Base-by-base conservation (phyloP, 2,797 vertebrate genomes). In the Buceros bicornis region DNA sequence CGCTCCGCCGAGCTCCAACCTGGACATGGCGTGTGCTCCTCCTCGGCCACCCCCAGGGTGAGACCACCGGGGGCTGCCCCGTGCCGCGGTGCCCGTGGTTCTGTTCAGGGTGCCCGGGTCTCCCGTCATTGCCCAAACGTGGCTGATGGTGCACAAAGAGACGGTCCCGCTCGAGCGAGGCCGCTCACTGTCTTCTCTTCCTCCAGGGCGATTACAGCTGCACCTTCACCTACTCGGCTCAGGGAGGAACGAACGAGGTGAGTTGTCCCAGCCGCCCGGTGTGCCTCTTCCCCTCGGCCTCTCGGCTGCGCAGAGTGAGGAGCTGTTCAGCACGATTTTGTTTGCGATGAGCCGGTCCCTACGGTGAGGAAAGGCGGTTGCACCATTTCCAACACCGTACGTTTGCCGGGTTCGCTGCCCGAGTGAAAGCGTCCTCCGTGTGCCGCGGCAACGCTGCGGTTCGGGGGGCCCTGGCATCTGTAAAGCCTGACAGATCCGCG, bases 181-280 rank as follows among this genome's bases (percentile, higher is more conserved):
- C 24, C n/a, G 18, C 28, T 66, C 6, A 22, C 70, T 2, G 16
- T 47, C 31, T 1, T 62, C 12, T 81, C 12, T 93, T 73, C 69
- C 88, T 69, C 33, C 95, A 99, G 99, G 96, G 96, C 65, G 98
- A 98, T 10, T 98, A 98, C 79, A 95, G 98, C 72, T 99, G 99
- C 92, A 97, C 97, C 22, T 99, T 99, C 97, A 99, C 99, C 2
- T 99, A 99, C 8, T 99, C 99, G 8, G 99, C 99, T 95, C 99
- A 99, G 98, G 99, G 99, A 84, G 99, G 99, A 82, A 99, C 99
- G 18, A 99, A 99, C 21, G 99, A 99, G 99, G 99, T 99, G 95
- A 98, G 98, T 64, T 6, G 20, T 56, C 53, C 18, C 13, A 17
- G 4, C 33, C n/a, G 40, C 6, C 0, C 0, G 5, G 8, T 1